Percentiles rank a stretch among this genome's conserved stretches.
Evolutionary conservation across 2,888 invertebrate genomes (phyloP).

Genomic region (Troides helena): DNA sequence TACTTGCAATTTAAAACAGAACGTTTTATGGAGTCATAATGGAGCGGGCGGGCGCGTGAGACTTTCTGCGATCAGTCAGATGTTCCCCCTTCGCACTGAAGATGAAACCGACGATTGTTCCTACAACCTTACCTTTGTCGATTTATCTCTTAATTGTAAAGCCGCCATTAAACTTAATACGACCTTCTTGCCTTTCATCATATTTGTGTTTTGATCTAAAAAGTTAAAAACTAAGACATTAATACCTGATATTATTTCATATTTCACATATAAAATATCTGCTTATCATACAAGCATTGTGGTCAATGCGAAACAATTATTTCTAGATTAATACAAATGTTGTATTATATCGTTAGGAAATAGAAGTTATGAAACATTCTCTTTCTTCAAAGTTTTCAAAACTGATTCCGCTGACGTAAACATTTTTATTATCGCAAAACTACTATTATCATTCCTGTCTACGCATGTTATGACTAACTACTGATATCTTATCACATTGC

Average conservation of each 20-base stretch:
- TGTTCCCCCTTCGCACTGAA: constrained; percentile 16
- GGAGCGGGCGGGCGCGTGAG: constrained; percentile 40
- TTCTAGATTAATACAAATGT: too few species aligned
- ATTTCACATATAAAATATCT: too few species aligned
- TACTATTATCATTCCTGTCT: constrained; percentile 19
- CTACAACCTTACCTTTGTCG: constrained; percentile 2
- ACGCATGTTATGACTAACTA: constrained; percentile 17
- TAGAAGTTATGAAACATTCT: too few species aligned
- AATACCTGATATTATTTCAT: too few species aligned
- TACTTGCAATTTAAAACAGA: constrained; percentile 63
- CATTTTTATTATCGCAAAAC: constrained; percentile 6
- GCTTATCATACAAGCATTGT: too few species aligned
- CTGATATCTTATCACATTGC: constrained; percentile 10
- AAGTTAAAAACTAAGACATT: too few species aligned
- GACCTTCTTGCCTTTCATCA: too few species aligned
- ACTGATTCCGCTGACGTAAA: neutral
- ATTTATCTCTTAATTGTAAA: constrained; percentile 9
- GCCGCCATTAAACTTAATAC: too few species aligned
- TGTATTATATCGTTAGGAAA: too few species aligned
- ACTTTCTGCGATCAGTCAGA: constrained; percentile 31
- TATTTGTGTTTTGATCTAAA: too few species aligned
- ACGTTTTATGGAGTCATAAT: constrained; percentile 64
- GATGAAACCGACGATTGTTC: constrained; percentile 27
- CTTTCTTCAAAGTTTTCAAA: neutral
- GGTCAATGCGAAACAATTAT: too few species aligned